Evolutionary conservation across 2,113 vertebrate species (phyloP), one percentile per base, ranked within the genome.

Genomic region (Ammospiza caudacuta): DNA sequence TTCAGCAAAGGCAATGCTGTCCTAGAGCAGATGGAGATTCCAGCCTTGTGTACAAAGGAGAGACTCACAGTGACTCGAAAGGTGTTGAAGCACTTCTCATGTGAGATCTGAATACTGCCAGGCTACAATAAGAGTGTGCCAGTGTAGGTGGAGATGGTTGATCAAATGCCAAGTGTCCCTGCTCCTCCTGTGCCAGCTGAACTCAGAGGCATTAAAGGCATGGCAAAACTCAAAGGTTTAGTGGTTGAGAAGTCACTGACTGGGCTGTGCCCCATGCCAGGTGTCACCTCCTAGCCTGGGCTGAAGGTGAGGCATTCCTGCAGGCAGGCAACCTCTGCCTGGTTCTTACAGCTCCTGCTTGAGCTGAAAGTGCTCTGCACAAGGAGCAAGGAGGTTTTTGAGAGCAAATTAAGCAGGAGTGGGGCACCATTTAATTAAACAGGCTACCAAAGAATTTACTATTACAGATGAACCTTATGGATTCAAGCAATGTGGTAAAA

Each of bases 1-100:
- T 55, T 75, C 68, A 74, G 59, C 89, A 80, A 39, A 23, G 49
- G 66, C 47, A 46, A 24, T 72, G 86, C 85, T 94, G 47, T 46
- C 35, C 75, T 74, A 79, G 14, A 66, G 70, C 37, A 67, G 67
- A 43, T 24, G 41, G 81, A 49, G 76, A 8, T 25, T 47, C 57
- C 31, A 70, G 79, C 61, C 79, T 63, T 22, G 64, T 33, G 54
- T 31, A 63, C 51, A 92, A 83, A 94, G 74, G 77, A 87, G 15
- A 82, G 93, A 94, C 94, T 88, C 85, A 75, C 76, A 64, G 79
- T 78, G 83, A 74, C 79, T 49, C 51, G 68, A 64, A 55, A 49
- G 75, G 68, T 67, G 57, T 46, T 46, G 82, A 62, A 86, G 92
- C 3, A 61, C 90, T 59, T 85, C 68, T 92, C 90, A 35, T 0